Evolutionary conservation across 2,888 invertebrate genomes (phyloP), one percentile per base, ranked within the genome.

Genomic region (Scrobipalpa atriplicella): DNA sequence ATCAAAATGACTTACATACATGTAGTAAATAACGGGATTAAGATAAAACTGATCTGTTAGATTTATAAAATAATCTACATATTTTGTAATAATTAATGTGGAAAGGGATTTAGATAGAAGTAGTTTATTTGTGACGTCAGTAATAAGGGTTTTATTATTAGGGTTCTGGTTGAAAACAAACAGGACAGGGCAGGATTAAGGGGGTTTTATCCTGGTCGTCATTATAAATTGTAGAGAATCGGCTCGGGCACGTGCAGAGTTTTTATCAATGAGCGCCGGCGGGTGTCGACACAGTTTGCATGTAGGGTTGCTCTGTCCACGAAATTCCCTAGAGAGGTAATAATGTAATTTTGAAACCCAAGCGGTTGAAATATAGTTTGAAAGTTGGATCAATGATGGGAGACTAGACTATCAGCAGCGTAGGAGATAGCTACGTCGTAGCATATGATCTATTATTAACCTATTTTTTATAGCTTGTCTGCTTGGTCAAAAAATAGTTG

Each of bases 221-320:
- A 86, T 87, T 85, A 85, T 89, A 86, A 87, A 85, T 82, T 84
- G 83, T 81, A 81, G 85, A 85, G 86, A 85, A 87, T 87, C 87
- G 84, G 87, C 84, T 86, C 81, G 80, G 83, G 85, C 90, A 89
- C 90, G 91, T 89, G 91, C 89, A 86, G 77, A 85, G 89, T 89
- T 89, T 90, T 86, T 89, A 85, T 90, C 85, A 85, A 80, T 78
- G 83, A 81, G 76, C 72, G 79, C 72, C 76, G 75, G 21, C 73
- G 78, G 75, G 77, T 67, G 72, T 67, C 21, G 67, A 66, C 56
- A 36, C 18, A 54, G 10, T 54, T 11, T 52, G n/a, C 52, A 58
- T 29, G 16, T 58, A 13, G 29, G 58, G 58, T 29, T 16, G 29
- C 36, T 9, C n/a, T 13, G 29, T n/a, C 54, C 18, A 21, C 9